Evolutionary conservation across 1,140 invertebrate species (phyloP), one percentile per base, ranked within the genome.

Genomic region (Habropoda laboriosa): DNA sequence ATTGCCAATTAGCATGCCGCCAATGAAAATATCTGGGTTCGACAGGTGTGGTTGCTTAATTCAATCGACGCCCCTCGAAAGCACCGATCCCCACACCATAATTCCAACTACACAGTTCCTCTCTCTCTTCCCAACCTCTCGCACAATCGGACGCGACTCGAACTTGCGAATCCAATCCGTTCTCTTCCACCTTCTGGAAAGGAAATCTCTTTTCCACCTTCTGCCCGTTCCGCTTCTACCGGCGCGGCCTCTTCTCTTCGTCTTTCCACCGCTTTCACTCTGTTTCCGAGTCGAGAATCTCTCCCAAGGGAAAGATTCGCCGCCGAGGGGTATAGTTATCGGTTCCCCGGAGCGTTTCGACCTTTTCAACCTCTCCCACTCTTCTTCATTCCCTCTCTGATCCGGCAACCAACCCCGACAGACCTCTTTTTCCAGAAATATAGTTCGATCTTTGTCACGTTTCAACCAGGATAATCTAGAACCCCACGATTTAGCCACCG

Each of bases 1-100:
- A 88, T 88, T 84, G 81, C 68, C 81, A 88, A 88, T 89, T 87
- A 88, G 87, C 86, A 88, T 88, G 75, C 77, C 76, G 78, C 60
- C 80, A 79, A 88, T 89, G 86, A 88, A 88, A 86, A 86, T 83
- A 86, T 87, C 87, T 89, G 87, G 79, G 77, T 79, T 55, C 80
- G 87, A 86, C 86, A 87, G 83, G 75, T 73, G 71, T 64, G 61
- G 68, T 82, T 77, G 81, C 53, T 83, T 87, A 87, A 87, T 87
- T 87, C 86, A 84, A 87, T 87, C 86, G 86, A 45, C 57, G 18
- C 71, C 32, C 66, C 83, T 82, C 61, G 71, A 76, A 84, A 86
- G 79, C 66, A 30, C 79, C 32, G 67, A 2, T 64, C 74, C 53
- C 63, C 60, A 61, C 38, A 13, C 21, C 57, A 21, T 35, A 13